Base-by-base conservation (phyloP, 2,888 invertebrate genomes). In the Tethea ocularis region DNA sequence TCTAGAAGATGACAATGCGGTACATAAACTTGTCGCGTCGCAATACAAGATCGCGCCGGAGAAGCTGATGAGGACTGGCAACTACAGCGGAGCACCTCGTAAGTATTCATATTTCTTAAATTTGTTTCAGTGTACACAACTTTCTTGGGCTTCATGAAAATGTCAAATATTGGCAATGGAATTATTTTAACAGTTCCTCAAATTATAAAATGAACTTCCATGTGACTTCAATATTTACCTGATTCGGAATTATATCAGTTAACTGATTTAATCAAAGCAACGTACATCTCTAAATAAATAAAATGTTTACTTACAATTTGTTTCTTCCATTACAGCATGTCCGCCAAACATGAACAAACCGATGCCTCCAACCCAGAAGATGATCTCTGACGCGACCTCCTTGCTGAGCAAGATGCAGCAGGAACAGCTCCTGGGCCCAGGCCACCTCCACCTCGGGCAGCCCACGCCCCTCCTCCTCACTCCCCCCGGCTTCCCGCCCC, bases 1-100 rank as follows among this genome's bases (percentile, higher is more conserved):
- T 90, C 93, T 99, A 70, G 98, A 98, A 88, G 98, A 98, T 79
- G 98, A 98, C 71, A 98, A 98, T 79, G 98, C 98, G 13, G 98
- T 98, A 1, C 98, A 98, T 88, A 98, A 98, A 83, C 91, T 98
- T 70, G 98, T 98, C 24, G 98, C 99, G 66, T 98, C 98, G 67
- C 99, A 99, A 90, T 99, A 99, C 92, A 98, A 99, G 93, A 99
- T 99, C 62, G 98, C 99, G 0, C 99, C 99, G 10, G 99, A 99
- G 89, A 99, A 99, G 88, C 94, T 99, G 61, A 98, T 99, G 98
- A 95, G 99, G 85, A 98, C 98, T 56, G 98, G 98, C 78, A 97
- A 97, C 88, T 98, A 98, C 89, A 97, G 97, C 86, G 97, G 97
- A 91, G 92, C 84, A 84, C 96, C 97, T 92, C 94, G 96, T 96